Conservation (phyloP, 1,140 invertebrate species). For the Caenorhabditis briggsae region DNA sequence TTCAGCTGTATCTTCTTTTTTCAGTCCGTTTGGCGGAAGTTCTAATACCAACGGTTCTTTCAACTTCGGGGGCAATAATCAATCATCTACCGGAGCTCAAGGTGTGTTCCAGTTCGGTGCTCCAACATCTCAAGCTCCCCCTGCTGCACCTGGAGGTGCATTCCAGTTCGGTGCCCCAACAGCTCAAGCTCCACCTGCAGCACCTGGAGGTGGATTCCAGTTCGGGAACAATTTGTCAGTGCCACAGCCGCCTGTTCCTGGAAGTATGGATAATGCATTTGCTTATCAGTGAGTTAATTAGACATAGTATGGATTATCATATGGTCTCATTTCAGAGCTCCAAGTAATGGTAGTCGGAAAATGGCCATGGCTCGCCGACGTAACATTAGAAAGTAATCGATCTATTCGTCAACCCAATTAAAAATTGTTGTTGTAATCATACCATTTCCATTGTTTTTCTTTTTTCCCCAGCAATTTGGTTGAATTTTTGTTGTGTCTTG, state of each 20-base stretch:
- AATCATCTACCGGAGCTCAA: no score
- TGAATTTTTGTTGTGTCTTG: constrained; percentile 11
- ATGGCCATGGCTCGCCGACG: constrained; percentile 27
- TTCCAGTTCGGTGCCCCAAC: constrained; percentile 4
- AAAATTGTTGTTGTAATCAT: background rate
- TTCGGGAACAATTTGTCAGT: constrained; percentile 12
- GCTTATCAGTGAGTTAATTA: constrained; percentile 32
- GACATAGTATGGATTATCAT: background rate
- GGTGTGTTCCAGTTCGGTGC: constrained; percentile 9
- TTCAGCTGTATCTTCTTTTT: background rate
- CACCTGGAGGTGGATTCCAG: constrained; percentile 2
- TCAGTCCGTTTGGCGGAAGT: constrained; percentile 8
- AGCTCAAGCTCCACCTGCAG: constrained; percentile 15
- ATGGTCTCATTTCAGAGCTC: background rate
- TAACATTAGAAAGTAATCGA: constrained; percentile 12
- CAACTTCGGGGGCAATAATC: no score
- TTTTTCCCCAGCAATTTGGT: background rate
- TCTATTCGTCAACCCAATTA: background rate
- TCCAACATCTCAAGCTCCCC: background rate
- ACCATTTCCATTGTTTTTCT: constrained; percentile 19
- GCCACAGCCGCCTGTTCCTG: background rate
- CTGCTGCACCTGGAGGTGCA: background rate
- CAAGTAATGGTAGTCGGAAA: background rate
- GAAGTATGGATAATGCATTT: constrained; percentile 31
- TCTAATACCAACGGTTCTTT: background rate